Evolutionary conservation across 2,113 vertebrate species (phyloP), one percentile per base, ranked within the genome.

Genomic region (Sander vitreus): DNA sequence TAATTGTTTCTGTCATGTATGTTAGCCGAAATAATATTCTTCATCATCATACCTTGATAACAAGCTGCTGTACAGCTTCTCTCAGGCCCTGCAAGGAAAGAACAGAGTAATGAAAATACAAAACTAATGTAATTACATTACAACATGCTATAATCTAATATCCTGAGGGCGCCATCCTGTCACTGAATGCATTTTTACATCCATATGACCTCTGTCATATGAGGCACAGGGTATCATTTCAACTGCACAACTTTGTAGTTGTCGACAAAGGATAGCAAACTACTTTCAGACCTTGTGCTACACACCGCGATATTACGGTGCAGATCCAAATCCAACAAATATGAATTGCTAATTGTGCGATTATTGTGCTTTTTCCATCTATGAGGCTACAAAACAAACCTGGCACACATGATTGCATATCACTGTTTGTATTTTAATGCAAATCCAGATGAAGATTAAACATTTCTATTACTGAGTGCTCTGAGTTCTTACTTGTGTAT

Each of bases 1-100:
- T 43, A 11, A 43, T 43, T 0, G 10, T 43, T 43, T 43, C 2
- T 43, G 11, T 11, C 39, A 43, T 43, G 39, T 11, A 3, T 10
- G 3, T 39, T 39, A 43, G 11, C 39, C 2, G 0, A 43, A 43
- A 43, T 43, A 11, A 43, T 11, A 43, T 43, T 43, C 39, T 8
- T 10, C 39, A 33, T 33, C 8, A 10, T 39, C 90, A 3, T 93
- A 94, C 95, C 95, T 95, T 95, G 57, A 89, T 78, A 60, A 90
- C 93, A 3, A 96, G 93, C 83, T 95, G 91, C 84, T 86, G 93
- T 7, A 96, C 93, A 47, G 95, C 95, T 50, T 95, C 95, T 76
- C 93, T 95, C 86, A 96, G 87, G 23, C 95, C 95, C 95, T 96
- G 85, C 2, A 76, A 91, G 82, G 68, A 92, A 73, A 89, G n/a